Percentiles rank a stretch among this genome's conserved stretches.
These are phyloP conservation scores for Varanus salvator DNA, from an alignment of 2,113 vertebrate genomes.

Conservation along the genomic window DNA sequence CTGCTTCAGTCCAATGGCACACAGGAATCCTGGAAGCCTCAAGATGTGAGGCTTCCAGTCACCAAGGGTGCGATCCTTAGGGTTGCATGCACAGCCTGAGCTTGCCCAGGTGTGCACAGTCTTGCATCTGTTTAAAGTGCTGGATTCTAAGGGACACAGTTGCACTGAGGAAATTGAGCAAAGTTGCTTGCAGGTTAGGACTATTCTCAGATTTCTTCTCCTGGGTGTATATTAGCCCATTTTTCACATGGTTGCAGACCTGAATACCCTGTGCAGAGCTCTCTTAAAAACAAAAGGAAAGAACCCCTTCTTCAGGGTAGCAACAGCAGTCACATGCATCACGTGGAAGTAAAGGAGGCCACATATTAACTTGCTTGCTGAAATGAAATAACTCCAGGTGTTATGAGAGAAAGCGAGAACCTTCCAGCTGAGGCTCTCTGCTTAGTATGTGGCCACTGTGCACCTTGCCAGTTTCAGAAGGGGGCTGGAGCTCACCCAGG, in stretches of 20 bases:
- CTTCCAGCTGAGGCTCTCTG: conserved; percentile 16
- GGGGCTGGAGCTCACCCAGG: conserved; percentile 46
- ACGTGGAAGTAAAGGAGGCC: not conserved
- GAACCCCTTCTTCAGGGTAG: not conserved
- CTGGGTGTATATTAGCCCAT: not conserved
- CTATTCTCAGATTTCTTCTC: not conserved
- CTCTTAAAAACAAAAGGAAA: not conserved
- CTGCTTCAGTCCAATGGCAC: too few species aligned
- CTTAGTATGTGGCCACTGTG: conserved; percentile 38
- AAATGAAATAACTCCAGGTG: not conserved
- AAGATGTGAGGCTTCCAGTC: too few species aligned
- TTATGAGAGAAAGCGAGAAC: not conserved
- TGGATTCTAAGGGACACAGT: not conserved
- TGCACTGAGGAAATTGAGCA: not conserved
- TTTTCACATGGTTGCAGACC: not conserved
- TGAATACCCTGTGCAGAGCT: not conserved
- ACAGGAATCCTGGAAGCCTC: too few species aligned
- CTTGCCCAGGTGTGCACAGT: not conserved
- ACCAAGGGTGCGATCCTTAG: too few species aligned
- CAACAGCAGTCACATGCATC: not conserved
- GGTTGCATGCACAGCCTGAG: too few species aligned
- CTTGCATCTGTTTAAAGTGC: not conserved
- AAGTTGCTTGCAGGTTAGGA: not conserved
- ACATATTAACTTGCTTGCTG: not conserved
- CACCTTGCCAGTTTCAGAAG: conserved; percentile 21